A percentile compares a stretch with the other conserved stretches of the same genome.
phyloP scores from a whole-genome alignment of 2,113 vertebrate species.

The Nerophis ophidion region DNA sequence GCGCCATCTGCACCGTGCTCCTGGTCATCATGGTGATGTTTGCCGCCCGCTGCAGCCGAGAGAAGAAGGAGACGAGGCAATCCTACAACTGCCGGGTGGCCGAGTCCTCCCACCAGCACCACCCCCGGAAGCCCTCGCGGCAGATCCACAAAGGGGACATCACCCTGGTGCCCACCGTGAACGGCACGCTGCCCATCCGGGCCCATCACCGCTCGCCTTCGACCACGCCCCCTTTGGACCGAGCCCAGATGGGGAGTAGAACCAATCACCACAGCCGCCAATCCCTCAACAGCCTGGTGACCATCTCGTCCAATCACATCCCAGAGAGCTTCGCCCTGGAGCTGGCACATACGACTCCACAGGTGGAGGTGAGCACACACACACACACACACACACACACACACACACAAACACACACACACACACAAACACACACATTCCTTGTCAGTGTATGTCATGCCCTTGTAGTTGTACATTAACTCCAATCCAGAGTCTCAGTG shows the following conservation, averaged over 20 bases:
- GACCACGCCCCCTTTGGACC: slow-evolving; percentile 83
- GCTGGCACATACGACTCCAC: slow-evolving; percentile 88
- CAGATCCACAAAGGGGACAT: slow-evolving; percentile 98
- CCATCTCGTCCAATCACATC: slow-evolving; percentile 96
- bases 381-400: slow-evolving; percentile 7
- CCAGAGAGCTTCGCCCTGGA: slow-evolving; percentile 93
- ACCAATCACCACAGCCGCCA: slow-evolving; percentile 95
- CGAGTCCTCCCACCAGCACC: slow-evolving; percentile 90
- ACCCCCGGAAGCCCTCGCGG: slow-evolving; percentile 88
- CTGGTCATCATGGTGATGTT: slow-evolving; percentile 92
- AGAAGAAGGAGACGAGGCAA: slow-evolving; percentile 87
- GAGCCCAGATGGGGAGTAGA: slow-evolving; percentile 86
- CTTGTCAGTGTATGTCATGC: slow-evolving; percentile 38
- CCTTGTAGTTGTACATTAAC: slow-evolving; percentile 42
- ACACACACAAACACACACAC: slow-evolving; percentile 14
- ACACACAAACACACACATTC: slow-evolving; percentile 32
- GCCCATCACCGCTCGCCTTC: slow-evolving; percentile 90
- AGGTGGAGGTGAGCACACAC: slow-evolving; percentile 86
- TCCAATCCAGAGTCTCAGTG: slow-evolving; percentile 57
- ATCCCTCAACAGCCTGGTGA: slow-evolving; percentile 94
- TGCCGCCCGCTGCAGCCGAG: slow-evolving; percentile 83
- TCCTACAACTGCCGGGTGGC: slow-evolving; percentile 97
- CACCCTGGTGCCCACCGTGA: slow-evolving; percentile 87
- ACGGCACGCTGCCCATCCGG: slow-evolving; percentile 90
- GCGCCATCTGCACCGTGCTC: slow-evolving; percentile 81